Base-by-base conservation (phyloP, 1,140 invertebrate genomes). In the Drosophila insularis region DNA sequence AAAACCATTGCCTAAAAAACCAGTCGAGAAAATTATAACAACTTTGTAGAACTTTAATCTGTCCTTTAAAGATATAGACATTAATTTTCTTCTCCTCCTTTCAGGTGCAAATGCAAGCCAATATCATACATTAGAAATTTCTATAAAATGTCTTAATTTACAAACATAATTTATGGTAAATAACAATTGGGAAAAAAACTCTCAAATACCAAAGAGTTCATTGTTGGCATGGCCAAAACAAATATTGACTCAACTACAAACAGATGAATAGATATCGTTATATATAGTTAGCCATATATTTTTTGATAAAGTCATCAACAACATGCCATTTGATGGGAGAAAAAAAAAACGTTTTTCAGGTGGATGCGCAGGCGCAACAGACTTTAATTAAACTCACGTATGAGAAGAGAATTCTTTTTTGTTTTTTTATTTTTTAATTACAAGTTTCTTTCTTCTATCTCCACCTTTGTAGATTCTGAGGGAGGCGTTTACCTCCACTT, bases 351-450 rank as follows among this genome's bases (percentile, higher is more conserved):
- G 6, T 23, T 56, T 63, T 50, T 66, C n/a, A n/a, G n/a, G 50
- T 65, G 64, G 32, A 27, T 43, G 50, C 71, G 71, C 43, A 32
- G 50, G 21, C 63, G 74, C 64, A 53, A 56, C 69, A 63, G 53
- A 72, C 75, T 87, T 86, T 86, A 86, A 86, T 86, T 86, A 86
- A 86, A 81, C 74, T 86, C 68, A 63, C 54, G 59, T 61, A 59
- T 71, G 58, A 59, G 71, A 65, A 68, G 35, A 69, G 69, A 58
- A 35, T 19, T 35, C n/a, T 35, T 56, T 11, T 35, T 58, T 4
- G 17, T 56, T 11, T 35, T 4, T 19, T 37, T 19, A 63, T 74
- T 23, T 63, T 78, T 78, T 78, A 78, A 78, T 78, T 75, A 71
- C 72, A 65, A 74, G 60, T 58, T 19, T 58, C 6, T 7, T 10